These are phyloP conservation scores for Anhinga anhinga DNA, from an alignment of 2,113 vertebrate species.

Conservation along the genomic window DNA sequence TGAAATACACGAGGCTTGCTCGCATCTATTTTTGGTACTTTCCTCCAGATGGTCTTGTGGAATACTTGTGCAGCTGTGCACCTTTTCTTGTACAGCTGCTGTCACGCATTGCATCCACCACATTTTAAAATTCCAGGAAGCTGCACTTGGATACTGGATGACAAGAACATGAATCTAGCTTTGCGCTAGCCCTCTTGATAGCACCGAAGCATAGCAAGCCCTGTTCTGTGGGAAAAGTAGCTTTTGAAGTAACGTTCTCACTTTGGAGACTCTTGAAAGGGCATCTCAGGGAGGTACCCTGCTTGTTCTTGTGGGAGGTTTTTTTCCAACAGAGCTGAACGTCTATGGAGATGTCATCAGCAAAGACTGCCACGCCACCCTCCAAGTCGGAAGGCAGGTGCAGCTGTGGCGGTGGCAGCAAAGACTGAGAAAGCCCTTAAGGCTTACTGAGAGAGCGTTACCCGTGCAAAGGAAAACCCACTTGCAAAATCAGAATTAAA, in stretches of 20 bases:
- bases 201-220: neutral
- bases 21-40: conserved; percentile 31
- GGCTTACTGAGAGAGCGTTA: neutral
- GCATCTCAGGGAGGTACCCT: neutral
- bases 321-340: neutral
- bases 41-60: conserved; percentile 46
- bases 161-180: neutral
- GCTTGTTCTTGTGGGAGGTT: neutral
- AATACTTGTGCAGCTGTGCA: neutral
- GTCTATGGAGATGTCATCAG: neutral
- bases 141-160: neutral
- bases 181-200: neutral
- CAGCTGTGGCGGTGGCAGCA: neutral
- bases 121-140: neutral
- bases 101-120: neutral
- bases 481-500: neutral
- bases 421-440: neutral
- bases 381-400: neutral
- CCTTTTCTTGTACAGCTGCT: neutral
- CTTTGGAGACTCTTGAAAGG: neutral
- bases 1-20: conserved; percentile 22
- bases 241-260: neutral
- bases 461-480: neutral
- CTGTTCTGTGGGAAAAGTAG: conserved; percentile 2
- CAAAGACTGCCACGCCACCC: neutral